Conservation (phyloP, 2,797 vertebrate species). For the Ctenosaura bakeri region DNA sequence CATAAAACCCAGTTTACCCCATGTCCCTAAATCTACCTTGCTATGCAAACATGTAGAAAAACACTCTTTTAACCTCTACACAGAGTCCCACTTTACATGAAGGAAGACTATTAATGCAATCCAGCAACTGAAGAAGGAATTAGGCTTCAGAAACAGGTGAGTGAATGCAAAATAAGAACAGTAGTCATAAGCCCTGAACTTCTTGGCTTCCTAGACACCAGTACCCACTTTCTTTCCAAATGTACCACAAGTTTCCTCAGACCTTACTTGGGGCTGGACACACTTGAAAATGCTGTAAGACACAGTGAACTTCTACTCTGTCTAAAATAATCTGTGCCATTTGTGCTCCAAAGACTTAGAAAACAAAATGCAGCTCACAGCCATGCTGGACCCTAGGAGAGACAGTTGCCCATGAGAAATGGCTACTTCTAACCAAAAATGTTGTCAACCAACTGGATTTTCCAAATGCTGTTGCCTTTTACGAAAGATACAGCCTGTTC, state of each 20-base stretch:
- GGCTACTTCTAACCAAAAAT: background rate
- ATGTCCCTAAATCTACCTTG: background rate
- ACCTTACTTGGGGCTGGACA: too few relatives aligned
- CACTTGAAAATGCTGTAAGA: background rate
- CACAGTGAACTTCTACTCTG: background rate
- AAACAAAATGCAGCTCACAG: background rate
- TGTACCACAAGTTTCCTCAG: background rate
- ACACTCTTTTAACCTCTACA: background rate
- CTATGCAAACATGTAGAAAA: conserved; percentile 7
- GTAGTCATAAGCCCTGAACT: background rate
- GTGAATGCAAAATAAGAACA: too few relatives aligned
- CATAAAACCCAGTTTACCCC: background rate
- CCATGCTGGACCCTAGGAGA: too few relatives aligned
- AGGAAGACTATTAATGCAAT: background rate
- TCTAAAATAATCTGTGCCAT: background rate
- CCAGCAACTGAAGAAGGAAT: background rate
- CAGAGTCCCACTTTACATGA: background rate
- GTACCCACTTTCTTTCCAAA: background rate
- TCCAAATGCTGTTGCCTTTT: background rate
- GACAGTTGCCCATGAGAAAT: background rate
- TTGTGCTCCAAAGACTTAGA: background rate
- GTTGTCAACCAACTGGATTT: background rate
- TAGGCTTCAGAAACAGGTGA: background rate
- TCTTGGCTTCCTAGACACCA: background rate
- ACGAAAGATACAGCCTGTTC: background rate